Base-by-base conservation (phyloP, 1,140 invertebrate species). In the Cotesia vestalis region DNA sequence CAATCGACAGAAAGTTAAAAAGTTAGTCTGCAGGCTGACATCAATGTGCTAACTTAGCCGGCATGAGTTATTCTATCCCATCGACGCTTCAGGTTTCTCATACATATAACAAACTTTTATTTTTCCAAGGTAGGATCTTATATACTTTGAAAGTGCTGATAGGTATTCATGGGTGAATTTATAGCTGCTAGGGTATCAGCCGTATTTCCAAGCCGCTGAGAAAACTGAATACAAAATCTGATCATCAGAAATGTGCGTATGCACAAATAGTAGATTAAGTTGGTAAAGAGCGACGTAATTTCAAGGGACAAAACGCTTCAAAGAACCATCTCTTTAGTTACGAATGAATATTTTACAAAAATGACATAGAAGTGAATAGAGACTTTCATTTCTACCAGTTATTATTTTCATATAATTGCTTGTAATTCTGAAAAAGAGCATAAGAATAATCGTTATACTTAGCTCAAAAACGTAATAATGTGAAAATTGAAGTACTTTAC, bases 131-230 rank as follows among this genome's bases (percentile, higher is more conserved):
- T 52, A 40, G 38, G 12, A 34, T 40, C 61, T 27, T 40, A 63
- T n/a, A 63, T 40, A 63, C 61, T 63, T 63, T 63, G 34, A 63
- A 63, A 63, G 27, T 63, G 61, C 34, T 40, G 38, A 55, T 52
- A 93, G 92, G 95, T 98, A 1, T 99, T 98, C 82, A 93, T 98
- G 80, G 97, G 96, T 3, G 97, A 99, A 88, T 92, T 91, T 76
- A 89, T 98, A 53, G 96, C 96, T 35, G 94, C 97, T 0, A 89
- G 96, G 71, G 95, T 97, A 1, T 98, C 96, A 0, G 93, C 96
- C 97, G 79, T 91, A 96, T 78, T 85, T 93, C 60, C 86, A 89
- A 66, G 89, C 94, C 75, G 91, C 95, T 80, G 87, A 89, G 62
- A 88, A 90, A 9, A 83, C 91, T 55, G 87, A 89, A 63, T 91